Percentiles rank a stretch among this genome's conserved stretches.
Conservation (phyloP, 2,113 vertebrate genomes). For the Propithecus coquereli region DNA sequence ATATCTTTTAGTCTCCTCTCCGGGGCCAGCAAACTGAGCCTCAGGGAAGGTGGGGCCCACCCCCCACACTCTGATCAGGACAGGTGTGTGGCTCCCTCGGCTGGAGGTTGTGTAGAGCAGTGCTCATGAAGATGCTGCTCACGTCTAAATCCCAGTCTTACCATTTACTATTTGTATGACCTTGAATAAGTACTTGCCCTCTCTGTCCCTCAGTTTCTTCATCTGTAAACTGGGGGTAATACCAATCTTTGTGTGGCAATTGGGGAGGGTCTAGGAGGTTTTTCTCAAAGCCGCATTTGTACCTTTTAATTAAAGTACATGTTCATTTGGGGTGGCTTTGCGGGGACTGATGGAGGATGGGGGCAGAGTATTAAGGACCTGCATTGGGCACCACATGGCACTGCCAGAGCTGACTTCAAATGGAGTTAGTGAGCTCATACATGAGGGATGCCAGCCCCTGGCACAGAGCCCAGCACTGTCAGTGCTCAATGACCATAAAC, state of each 20-base stretch:
- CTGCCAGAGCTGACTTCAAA: neutral
- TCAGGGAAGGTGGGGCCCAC: neutral
- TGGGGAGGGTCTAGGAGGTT: neutral
- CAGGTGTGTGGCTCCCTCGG: neutral
- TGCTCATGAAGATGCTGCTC: neutral
- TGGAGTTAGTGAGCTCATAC: neutral
- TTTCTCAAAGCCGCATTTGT: neutral
- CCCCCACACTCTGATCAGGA: neutral
- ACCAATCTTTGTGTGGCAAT: neutral
- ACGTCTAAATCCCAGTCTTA: neutral
- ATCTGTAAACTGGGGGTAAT: neutral
- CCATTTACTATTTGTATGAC: neutral
- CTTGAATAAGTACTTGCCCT: neutral
- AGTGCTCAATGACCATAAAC: neutral
- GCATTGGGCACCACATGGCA: neutral
- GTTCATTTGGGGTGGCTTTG: neutral
- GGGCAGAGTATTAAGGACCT: neutral
- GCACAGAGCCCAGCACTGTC: neutral
- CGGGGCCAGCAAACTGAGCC: neutral
- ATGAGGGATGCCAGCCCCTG: neutral
- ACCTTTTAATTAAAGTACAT: neutral
- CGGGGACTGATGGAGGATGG: neutral
- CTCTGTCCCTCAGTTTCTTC: neutral
- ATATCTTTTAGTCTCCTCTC: neutral
- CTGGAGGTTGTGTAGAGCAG: neutral